phyloP scores from a whole-genome alignment of 2,888 invertebrate species.

The Dryococelus australis region DNA sequence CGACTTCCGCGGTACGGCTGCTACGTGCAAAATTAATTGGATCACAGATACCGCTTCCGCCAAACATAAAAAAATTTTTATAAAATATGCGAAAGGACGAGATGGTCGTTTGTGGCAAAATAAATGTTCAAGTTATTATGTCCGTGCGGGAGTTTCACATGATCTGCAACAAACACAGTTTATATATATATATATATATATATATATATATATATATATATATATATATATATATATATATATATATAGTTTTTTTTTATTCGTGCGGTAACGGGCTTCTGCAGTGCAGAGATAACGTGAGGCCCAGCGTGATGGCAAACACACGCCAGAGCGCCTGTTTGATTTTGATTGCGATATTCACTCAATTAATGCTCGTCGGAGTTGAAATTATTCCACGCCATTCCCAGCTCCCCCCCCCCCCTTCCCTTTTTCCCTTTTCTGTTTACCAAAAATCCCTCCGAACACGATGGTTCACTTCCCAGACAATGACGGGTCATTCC shows the following conservation, averaged over 20 bases:
- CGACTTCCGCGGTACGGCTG: neutral
- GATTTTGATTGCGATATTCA: neutral
- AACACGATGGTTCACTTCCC: neutral
- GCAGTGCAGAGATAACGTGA: neutral
- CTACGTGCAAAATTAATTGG: neutral
- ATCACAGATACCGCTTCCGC: neutral
- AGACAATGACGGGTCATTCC: constrained; percentile 10
- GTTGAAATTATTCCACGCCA: neutral
- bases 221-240: too few relatives aligned
- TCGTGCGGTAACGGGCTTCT: neutral
- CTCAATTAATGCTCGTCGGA: constrained; percentile 16
- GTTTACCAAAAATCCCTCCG: neutral
- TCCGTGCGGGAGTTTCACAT: neutral
- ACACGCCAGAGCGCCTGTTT: neutral
- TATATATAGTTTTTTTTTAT: neutral
- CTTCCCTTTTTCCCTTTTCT: neutral
- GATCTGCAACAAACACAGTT: neutral
- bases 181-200: too few relatives aligned
- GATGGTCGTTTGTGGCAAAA: neutral
- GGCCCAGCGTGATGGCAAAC: neutral
- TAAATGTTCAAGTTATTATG: neutral
- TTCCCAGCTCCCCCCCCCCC: neutral
- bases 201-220: too few relatives aligned
- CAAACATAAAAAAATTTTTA: neutral
- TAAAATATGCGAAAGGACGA: neutral